Conservation (phyloP, 1,140 invertebrate genomes). For the Bombus confusus region DNA sequence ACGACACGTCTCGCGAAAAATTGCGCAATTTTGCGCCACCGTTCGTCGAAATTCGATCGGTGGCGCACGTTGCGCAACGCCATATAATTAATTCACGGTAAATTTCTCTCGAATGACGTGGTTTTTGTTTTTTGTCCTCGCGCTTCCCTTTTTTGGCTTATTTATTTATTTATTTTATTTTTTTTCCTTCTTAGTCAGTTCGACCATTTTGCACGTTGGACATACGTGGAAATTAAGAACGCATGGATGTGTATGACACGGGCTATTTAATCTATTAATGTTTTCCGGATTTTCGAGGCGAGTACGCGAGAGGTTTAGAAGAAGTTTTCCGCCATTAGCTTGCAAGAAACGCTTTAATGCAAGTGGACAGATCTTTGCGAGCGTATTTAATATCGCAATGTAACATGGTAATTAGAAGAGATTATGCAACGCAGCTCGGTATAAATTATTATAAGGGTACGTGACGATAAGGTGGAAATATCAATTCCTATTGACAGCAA, state of each 20-base stretch:
- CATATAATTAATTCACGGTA: neutral
- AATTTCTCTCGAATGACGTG: neutral
- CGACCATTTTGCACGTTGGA: neutral
- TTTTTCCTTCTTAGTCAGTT: too few species aligned
- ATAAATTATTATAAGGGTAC: neutral
- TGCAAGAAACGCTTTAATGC: neutral
- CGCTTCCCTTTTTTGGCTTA: neutral
- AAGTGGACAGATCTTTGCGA: neutral
- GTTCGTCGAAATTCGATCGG: conserved; percentile 29
- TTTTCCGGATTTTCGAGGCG: neutral
- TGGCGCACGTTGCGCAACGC: conserved; percentile 9
- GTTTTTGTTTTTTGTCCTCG: neutral
- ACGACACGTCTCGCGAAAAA: conserved; percentile 31
- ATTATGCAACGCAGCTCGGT: neutral
- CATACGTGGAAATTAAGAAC: neutral
- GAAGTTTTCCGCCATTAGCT: too few species aligned
- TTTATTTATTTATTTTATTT: too few species aligned
- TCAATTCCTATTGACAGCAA: neutral
- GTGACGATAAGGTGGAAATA: neutral
- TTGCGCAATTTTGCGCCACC: conserved; percentile 43
- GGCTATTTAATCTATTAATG: neutral
- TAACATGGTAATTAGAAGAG: neutral
- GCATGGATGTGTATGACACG: neutral
- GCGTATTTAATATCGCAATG: too few species aligned
- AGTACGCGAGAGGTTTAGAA: too few species aligned